Percentiles rank a stretch among this genome's conserved stretches.
Evolutionary conservation across 2,113 vertebrate species (phyloP).

Genomic region (Pachyramphus minor): DNA sequence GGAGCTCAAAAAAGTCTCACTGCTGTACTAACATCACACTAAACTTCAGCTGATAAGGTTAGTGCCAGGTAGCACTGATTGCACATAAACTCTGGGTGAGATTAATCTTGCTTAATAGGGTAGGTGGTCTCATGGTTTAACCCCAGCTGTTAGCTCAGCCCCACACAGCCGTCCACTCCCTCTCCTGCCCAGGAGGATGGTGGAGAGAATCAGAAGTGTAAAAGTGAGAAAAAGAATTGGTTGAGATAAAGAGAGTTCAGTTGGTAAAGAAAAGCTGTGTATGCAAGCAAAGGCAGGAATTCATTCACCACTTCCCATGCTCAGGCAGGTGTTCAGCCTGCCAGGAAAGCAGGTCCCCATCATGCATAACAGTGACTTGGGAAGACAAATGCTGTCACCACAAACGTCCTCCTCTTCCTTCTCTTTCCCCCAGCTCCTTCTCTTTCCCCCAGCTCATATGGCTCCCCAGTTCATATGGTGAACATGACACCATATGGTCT

Average conservation of each 20-base stretch:
- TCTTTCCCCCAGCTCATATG: neutral
- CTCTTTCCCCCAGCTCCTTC: neutral
- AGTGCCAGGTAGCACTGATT: neutral
- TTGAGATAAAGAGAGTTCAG: neutral
- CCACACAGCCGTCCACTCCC: fast-evolving
- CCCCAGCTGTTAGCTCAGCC: neutral
- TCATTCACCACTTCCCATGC: neutral
- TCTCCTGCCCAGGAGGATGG: fast-evolving
- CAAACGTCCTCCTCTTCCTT: neutral
- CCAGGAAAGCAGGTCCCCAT: neutral
- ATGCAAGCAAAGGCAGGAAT: neutral
- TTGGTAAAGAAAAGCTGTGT: neutral
- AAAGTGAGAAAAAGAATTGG: neutral
- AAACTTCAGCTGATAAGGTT: neutral
- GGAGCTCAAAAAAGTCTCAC: neutral
- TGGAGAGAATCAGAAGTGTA: neutral
- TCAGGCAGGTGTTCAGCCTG: neutral
- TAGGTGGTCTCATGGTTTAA: neutral
- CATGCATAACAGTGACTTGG: fast-evolving
- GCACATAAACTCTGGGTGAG: neutral
- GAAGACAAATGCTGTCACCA: neutral
- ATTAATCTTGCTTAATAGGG: neutral
- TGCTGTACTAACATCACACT: neutral
- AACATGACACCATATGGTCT: neutral
- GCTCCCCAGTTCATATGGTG: neutral